Evolutionary conservation across 2,113 vertebrate species (phyloP).

Genomic region (Myanophis thanlyinensis): DNA sequence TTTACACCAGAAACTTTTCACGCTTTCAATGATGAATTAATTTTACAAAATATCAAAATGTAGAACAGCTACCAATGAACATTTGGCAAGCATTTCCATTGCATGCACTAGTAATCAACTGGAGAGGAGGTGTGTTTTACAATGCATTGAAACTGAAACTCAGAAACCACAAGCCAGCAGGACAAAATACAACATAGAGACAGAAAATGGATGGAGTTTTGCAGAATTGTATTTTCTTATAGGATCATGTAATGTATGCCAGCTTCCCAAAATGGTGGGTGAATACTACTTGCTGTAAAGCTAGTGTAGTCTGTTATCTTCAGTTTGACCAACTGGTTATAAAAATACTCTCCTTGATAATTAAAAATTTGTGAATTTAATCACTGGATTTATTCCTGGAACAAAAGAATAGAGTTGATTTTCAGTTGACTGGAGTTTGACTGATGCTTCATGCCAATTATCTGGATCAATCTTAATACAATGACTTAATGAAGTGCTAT

Average conservation of each 20-base stretch:
- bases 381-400: slow-evolving; percentile 38
- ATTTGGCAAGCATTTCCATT: neutral
- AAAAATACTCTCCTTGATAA: slow-evolving; percentile 16
- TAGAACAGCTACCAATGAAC: neutral
- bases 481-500: neutral
- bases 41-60: neutral
- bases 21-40: neutral
- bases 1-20: neutral
- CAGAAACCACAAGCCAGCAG: neutral
- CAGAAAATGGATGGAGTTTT: neutral
- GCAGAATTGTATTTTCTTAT: neutral
- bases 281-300: neutral
- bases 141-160: neutral
- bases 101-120: neutral
- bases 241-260: neutral
- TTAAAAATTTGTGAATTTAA: slow-evolving; percentile 30
- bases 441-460: slow-evolving; percentile 26
- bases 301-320: neutral
- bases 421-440: slow-evolving; percentile 41
- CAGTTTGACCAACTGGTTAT: neutral
- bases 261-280: neutral
- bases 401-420: slow-evolving; percentile 21
- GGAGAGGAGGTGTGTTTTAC: neutral
- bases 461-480: slow-evolving; percentile 35
- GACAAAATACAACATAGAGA: neutral